A percentile compares a stretch with the other conserved stretches of the same genome.
These are phyloP conservation scores for Leptobrachium ailaonicum DNA, from an alignment of 2,113 vertebrate species.

Conservation along the genomic window DNA sequence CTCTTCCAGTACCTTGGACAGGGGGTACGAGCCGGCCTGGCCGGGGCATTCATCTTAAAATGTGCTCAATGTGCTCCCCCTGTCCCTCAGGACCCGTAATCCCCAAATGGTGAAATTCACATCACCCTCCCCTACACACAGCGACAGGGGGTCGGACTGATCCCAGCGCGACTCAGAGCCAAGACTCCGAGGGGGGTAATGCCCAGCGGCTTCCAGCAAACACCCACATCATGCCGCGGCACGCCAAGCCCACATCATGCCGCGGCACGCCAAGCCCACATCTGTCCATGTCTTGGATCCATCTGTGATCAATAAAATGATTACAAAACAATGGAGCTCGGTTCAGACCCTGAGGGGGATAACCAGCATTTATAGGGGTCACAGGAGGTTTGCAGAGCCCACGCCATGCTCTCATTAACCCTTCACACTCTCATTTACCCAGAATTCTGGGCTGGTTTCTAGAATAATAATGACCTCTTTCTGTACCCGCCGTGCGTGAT, in stretches of 20 bases:
- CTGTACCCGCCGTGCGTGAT: too few species aligned
- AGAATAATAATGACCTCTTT: too few species aligned
- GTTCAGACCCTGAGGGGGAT: background rate
- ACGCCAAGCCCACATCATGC: conserved; percentile 26
- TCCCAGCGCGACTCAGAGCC: background rate
- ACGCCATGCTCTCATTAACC: background rate
- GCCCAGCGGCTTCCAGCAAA: conserved; percentile 21
- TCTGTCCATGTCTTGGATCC: conserved; percentile 32
- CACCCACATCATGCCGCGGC: conserved; percentile 24
- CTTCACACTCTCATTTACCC: background rate
- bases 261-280: conserved; percentile 36
- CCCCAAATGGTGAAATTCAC: background rate
- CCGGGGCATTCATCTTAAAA: too few species aligned
- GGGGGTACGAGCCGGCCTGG: too few species aligned
- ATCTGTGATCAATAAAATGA: conserved; percentile 45
- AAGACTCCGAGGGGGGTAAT: conserved; percentile 30
- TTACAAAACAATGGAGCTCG: conserved; percentile 24
- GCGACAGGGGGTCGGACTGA: background rate
- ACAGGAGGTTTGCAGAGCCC: background rate
- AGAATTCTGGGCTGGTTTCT: too few species aligned
- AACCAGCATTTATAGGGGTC: conserved; percentile 1
- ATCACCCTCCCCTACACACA: background rate
- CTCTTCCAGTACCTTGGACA: too few species aligned
- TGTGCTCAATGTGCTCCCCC: too few species aligned
- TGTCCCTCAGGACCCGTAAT: too few species aligned